Evolutionary conservation across 2,113 vertebrate species (phyloP).

Genomic region (Rhineura floridana): DNA sequence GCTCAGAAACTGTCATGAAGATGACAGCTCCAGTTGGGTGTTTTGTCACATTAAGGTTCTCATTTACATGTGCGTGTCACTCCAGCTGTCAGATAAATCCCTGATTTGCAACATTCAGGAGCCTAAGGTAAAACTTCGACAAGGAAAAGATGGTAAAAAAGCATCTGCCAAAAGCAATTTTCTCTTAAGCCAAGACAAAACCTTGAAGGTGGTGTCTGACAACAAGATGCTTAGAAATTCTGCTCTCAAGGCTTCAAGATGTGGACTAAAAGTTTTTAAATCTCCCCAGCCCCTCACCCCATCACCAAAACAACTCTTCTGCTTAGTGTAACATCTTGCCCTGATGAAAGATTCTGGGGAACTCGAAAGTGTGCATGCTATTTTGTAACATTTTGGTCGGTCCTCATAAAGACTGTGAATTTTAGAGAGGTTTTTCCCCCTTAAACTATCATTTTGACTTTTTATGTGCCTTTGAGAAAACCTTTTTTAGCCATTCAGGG

Average conservation of each 20-base stretch:
- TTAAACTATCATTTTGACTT: no score
- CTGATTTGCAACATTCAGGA: background rate
- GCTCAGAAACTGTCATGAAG: conserved; percentile 11
- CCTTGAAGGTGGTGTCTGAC: no score
- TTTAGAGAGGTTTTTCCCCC: no score
- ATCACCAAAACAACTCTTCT: background rate
- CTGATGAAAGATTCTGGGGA: background rate
- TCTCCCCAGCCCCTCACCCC: background rate
- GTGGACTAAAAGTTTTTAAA: background rate
- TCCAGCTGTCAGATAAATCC: conserved; percentile 23
- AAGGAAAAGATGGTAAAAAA: background rate
- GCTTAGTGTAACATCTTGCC: background rate
- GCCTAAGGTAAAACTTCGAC: background rate
- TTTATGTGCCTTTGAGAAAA: no score
- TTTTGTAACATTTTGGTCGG: no score
- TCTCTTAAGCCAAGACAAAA: background rate
- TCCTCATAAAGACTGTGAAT: no score
- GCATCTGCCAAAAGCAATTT: background rate
- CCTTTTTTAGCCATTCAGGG: no score
- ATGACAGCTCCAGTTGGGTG: conserved; percentile 16
- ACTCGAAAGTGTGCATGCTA: background rate
- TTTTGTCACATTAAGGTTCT: conserved; percentile 43
- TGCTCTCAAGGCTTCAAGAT: background rate
- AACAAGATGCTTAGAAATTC: background rate
- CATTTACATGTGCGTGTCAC: conserved; percentile 2